Evolutionary conservation across 2,888 invertebrate species (phyloP).

Genomic region (Leptogaster cylindrica): DNA sequence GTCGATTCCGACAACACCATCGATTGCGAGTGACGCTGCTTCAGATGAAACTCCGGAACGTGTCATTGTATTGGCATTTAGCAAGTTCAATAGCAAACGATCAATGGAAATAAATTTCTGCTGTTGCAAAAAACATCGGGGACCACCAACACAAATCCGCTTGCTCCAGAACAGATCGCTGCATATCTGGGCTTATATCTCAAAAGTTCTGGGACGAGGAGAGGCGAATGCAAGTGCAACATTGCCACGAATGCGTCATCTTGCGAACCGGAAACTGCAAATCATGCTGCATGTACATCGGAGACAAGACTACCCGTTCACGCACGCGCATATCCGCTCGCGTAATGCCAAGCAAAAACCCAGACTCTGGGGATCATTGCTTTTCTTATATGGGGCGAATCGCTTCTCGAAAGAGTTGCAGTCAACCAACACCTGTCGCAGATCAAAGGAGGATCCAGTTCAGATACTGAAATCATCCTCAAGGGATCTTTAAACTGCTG

Average conservation of each 20-base stretch:
- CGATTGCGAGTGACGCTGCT: background rate
- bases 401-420: too few relatives aligned
- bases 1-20: background rate
- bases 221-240: constrained; percentile 3
- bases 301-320: constrained; percentile 11
- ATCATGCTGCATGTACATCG: constrained; percentile 4
- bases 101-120: constrained; percentile 12
- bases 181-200: background rate
- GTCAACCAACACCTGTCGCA: background rate
- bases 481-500: background rate
- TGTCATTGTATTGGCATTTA: background rate
- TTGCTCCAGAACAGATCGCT: background rate
- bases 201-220: background rate
- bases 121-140: background rate
- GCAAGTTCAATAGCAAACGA: constrained; percentile 26
- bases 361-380: too few relatives aligned
- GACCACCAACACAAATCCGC: background rate
- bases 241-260: constrained; percentile 17
- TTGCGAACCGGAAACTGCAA: constrained; percentile 37
- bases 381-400: too few relatives aligned
- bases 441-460: background rate
- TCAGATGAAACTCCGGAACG: background rate
- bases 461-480: background rate
- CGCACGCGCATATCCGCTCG: background rate
- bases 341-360: background rate